These are phyloP conservation scores for Crotophaga sulcirostris DNA, from an alignment of 2,113 vertebrate species.

Conservation along the genomic window DNA sequence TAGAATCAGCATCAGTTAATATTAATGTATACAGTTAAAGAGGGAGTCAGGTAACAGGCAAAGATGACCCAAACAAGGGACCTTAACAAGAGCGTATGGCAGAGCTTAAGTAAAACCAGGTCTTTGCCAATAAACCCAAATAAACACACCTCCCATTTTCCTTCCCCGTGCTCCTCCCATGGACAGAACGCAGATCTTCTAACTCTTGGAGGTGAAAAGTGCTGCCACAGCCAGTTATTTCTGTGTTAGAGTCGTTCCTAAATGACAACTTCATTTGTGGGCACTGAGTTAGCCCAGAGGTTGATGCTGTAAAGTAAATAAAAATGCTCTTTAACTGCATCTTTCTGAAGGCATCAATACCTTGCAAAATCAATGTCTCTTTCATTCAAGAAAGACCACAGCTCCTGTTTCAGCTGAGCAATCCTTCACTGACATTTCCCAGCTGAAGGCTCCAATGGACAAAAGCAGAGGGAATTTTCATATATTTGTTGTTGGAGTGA, in stretches of 20 bases:
- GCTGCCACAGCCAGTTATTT: neutral
- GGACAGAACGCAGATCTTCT: neutral
- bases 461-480: neutral
- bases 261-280: neutral
- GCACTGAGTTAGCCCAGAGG: neutral
- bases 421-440: neutral
- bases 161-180: neutral
- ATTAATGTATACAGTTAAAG: neutral
- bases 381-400: constrained; percentile 26
- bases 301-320: neutral
- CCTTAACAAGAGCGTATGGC: neutral
- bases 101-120: neutral
- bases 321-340: neutral
- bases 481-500: neutral
- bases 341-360: constrained; percentile 1
- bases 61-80: neutral
- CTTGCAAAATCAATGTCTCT: neutral
- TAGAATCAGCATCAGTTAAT: neutral
- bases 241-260: neutral
- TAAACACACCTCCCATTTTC: neutral
- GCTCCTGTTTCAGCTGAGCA: neutral
- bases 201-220: neutral
- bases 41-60: neutral
- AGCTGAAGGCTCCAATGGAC: neutral
- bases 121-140: neutral